Evolutionary conservation across 2,113 vertebrate species (phyloP).

Genomic region (Canis aureus): DNA sequence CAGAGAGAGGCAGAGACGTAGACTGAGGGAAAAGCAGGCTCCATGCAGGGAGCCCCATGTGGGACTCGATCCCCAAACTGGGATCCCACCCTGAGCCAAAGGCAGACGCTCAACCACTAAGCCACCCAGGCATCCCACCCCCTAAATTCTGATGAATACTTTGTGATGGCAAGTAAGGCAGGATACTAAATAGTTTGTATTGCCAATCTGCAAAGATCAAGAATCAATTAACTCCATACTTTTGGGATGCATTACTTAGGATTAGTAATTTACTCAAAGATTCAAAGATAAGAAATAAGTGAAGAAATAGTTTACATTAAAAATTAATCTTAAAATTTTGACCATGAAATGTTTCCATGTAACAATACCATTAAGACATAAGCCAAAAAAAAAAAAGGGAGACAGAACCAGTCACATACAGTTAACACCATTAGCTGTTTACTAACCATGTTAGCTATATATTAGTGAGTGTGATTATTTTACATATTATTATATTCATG

Average conservation of each 20-base stretch:
- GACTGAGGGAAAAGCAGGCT: too few relatives aligned
- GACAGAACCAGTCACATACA: neutral
- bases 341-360: neutral
- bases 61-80: too few relatives aligned
- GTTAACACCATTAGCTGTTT: neutral
- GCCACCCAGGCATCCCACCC: too few relatives aligned
- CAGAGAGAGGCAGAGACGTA: too few relatives aligned
- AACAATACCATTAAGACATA: neutral
- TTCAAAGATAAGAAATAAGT: neutral
- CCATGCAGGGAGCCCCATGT: too few relatives aligned
- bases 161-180: neutral
- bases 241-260: neutral
- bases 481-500: neutral
- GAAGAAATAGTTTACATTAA: neutral
- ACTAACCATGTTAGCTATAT: neutral
- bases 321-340: slow-evolving; percentile 4
- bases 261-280: neutral
- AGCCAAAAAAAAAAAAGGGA: neutral
- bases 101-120: too few relatives aligned
- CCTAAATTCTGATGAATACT: neutral
- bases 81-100: too few relatives aligned
- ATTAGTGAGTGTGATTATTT: neutral
- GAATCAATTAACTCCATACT: neutral
- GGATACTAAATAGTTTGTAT: neutral
- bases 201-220: slow-evolving; percentile 1